Percentiles rank a stretch among this genome's conserved stretches.
Evolutionary conservation across 64 coral and sea anemone genomes (phyloP).

Genomic region (Trachythela sp.): DNA sequence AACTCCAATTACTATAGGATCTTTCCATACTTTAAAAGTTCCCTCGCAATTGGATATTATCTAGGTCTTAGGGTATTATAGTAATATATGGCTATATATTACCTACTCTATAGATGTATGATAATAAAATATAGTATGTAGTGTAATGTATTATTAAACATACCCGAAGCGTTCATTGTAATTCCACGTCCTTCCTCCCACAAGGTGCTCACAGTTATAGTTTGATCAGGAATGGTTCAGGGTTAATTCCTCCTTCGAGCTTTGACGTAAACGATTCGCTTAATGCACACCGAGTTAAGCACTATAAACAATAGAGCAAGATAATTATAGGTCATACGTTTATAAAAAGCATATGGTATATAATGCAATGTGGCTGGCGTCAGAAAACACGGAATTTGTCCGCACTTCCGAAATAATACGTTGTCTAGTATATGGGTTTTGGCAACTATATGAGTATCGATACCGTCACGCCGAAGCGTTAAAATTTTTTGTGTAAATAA

Average conservation of each 20-base stretch:
- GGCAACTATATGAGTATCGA: neutral
- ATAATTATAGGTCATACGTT: neutral
- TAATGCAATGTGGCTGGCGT: neutral
- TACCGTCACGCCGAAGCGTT: neutral
- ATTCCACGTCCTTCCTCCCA: neutral
- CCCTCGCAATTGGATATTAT: too few relatives aligned
- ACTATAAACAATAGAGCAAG: constrained; percentile 2
- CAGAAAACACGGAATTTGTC: neutral
- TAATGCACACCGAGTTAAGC: neutral
- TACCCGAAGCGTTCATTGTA: neutral
- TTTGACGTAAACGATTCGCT: neutral
- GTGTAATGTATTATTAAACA: neutral
- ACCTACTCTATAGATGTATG: too few relatives aligned
- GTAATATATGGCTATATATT: too few relatives aligned
- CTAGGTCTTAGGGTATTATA: too few relatives aligned
- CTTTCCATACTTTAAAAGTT: too few relatives aligned
- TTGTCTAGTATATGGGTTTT: neutral
- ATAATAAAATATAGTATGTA: neutral
- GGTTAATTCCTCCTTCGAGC: neutral
- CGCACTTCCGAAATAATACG: neutral
- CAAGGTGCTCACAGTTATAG: neutral
- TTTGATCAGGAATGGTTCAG: neutral
- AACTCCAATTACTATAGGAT: too few relatives aligned
- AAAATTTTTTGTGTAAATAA: neutral
- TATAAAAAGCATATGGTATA: neutral